phyloP scores from a whole-genome alignment of 2,113 vertebrate genomes.

The Panthera uncia region DNA sequence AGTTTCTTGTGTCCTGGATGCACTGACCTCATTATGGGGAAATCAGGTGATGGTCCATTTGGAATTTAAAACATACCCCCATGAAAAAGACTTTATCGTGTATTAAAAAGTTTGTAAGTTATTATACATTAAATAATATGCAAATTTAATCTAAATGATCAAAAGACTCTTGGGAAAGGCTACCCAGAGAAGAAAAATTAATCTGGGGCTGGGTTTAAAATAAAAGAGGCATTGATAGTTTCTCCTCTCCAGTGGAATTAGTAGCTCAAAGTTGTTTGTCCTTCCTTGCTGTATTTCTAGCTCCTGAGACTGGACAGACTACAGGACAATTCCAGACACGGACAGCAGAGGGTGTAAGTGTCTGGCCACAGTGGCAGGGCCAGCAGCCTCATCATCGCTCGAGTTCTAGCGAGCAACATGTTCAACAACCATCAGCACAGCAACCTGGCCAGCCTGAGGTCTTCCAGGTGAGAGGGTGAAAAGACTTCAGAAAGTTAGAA shows the following conservation, averaged over 20 bases:
- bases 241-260: neutral
- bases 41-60: neutral
- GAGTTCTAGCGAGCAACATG: slow-evolving; percentile 84
- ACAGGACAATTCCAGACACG: slow-evolving; percentile 88
- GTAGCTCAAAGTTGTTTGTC: neutral
- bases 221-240: neutral
- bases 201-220: slow-evolving; percentile 30
- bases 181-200: slow-evolving; percentile 32
- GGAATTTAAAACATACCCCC: neutral
- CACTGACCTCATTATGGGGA: neutral
- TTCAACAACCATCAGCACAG: slow-evolving; percentile 83
- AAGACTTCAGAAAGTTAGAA: neutral
- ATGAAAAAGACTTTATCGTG: neutral
- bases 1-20: neutral
- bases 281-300: slow-evolving; percentile 52
- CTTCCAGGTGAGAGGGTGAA: slow-evolving; percentile 86
- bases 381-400: slow-evolving; percentile 88
- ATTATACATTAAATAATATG: neutral
- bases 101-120: neutral
- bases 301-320: slow-evolving; percentile 82
- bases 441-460: slow-evolving; percentile 93
- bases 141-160: slow-evolving; percentile 1
- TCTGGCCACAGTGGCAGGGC: slow-evolving; percentile 95
- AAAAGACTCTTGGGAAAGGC: slow-evolving; percentile 11
- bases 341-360: slow-evolving; percentile 87